Evolutionary conservation across 2,797 vertebrate species (phyloP), one percentile per base, ranked within the genome.

Genomic region (Centroberyx gerrardi): DNA sequence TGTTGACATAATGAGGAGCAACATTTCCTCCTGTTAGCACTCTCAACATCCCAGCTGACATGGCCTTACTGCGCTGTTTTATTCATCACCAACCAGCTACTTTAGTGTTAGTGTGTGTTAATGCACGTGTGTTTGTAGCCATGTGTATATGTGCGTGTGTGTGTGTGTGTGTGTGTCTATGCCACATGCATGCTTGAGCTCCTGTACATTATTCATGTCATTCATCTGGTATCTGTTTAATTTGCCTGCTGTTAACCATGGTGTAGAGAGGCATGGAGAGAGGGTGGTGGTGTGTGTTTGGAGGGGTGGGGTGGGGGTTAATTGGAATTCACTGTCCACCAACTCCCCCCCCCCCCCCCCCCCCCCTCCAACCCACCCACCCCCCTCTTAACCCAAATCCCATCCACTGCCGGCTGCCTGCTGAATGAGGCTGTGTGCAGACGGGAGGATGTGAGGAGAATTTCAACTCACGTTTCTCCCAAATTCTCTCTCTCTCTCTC

Each of bases 361-460:
- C 49, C 44, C 31, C 49, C 0, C 2, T 44, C 38, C 28, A 9
- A 36, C 40, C 67, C 33, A 4, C 33, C 27, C 65, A 29, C 17
- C 22, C 48, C 33, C 44, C 42, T 55, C 71, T 71, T 70, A 83
- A 84, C 85, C 81, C 71, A 86, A 74, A 83, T 88, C 71, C 56
- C 22, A 22, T 59, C 52, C 54, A 8, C 55, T 28, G 58, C 56
- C 68, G 15, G 46, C 76, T 67, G 70, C 28, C 59, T 62, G 62
- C 66, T 75, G 72, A 87, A 77, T 75, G 44, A 76, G 68, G 62
- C 72, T 76, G 71, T 80, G 77, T 81, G 77, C 64, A 86, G 80
- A 82, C 81, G 56, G 60, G 40, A 55, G 65, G 71, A 72, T 90
- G 80, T 85, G 84, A 86, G 59, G 44, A 55, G 83, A 84, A 87